phyloP scores from a whole-genome alignment of 2,113 vertebrate species.

The Fukomys damarensis region DNA sequence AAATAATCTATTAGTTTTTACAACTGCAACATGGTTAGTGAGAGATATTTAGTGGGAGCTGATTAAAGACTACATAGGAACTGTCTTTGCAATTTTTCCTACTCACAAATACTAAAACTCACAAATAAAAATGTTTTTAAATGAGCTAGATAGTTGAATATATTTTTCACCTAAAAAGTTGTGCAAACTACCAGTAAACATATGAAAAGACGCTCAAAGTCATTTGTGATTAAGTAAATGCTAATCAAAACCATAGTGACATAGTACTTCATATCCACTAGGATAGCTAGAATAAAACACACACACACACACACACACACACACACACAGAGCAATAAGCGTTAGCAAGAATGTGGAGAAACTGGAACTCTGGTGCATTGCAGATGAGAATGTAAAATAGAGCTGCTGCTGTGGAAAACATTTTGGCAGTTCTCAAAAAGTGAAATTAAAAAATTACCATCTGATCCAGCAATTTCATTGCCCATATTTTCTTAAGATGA shows the following conservation, averaged over 20 bases:
- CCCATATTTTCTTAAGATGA: neutral
- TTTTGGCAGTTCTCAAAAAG: neutral
- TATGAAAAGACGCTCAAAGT: neutral
- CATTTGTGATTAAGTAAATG: neutral
- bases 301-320: no score
- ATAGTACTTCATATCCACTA: neutral
- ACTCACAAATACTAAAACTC: constrained; percentile 30
- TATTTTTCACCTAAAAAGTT: neutral
- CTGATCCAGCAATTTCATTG: neutral
- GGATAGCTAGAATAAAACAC: neutral
- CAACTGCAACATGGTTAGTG: neutral
- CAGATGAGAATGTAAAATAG: neutral
- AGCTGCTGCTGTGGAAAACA: neutral
- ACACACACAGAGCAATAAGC: neutral
- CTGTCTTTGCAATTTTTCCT: neutral
- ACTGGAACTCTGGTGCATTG: neutral
- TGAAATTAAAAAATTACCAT: neutral
- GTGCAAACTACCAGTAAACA: neutral
- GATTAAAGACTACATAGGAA: neutral
- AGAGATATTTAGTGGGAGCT: neutral
- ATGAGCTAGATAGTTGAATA: neutral
- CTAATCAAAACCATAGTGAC: neutral
- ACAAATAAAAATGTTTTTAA: neutral
- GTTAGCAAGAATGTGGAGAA: neutral
- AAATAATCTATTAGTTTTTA: neutral